phyloP scores from a whole-genome alignment of 2,888 invertebrate species.

The Tenthredo mesomela region DNA sequence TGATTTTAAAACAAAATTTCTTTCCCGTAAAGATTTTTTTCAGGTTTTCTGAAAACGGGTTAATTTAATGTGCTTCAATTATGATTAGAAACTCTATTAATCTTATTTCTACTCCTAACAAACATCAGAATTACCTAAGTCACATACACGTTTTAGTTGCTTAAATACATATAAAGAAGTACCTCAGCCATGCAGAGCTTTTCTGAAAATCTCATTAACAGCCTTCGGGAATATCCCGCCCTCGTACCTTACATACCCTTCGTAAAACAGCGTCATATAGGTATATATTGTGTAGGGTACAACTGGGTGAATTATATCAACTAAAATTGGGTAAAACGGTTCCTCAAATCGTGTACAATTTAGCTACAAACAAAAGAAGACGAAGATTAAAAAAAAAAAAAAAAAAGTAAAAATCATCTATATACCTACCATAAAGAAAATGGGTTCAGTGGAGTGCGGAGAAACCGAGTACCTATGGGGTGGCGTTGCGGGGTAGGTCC shows the following conservation, averaged over 20 bases:
- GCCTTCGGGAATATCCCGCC: not conserved
- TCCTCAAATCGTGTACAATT: not conserved
- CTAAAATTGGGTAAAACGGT: conserved; percentile 21
- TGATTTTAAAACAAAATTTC: too few relatives aligned
- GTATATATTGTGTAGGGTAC: not conserved
- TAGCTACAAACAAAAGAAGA: not conserved
- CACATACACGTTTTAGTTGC: not conserved
- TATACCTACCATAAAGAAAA: not conserved
- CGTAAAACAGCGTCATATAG: not conserved
- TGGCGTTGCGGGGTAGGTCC: not conserved
- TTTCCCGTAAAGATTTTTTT: too few relatives aligned
- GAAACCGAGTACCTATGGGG: not conserved
- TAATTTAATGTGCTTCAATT: too few relatives aligned
- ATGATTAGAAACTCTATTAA: too few relatives aligned
- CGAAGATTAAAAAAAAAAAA: not conserved
- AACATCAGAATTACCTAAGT: not conserved
- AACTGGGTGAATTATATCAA: not conserved
- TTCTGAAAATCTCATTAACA: not conserved
- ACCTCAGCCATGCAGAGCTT: not conserved
- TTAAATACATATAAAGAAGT: not conserved
- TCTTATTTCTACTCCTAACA: not conserved
- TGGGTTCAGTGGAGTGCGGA: not conserved
- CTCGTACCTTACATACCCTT: not conserved
- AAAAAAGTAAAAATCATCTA: not conserved
- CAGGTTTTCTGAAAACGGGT: too few relatives aligned